These are phyloP conservation scores for Lycia hirtaria DNA, from an alignment of 2,888 invertebrate genomes.

Conservation along the genomic window DNA sequence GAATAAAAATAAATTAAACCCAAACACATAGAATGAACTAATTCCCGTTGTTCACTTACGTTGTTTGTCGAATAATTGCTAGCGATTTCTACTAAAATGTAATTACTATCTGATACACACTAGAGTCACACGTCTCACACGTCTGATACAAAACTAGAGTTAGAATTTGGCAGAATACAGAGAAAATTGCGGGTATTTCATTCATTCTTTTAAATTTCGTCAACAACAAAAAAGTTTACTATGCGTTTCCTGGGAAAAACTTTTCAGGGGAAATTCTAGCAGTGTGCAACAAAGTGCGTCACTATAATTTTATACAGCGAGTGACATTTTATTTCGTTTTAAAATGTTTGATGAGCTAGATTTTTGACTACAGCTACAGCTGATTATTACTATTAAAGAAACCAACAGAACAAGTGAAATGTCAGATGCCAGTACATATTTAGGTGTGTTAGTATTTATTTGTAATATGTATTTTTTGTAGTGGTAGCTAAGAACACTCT, in stretches of 20 bases:
- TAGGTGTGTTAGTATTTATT: no score
- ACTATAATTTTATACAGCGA: no score
- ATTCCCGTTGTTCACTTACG: slow-evolving; percentile 6
- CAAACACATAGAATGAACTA: background rate
- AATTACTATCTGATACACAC: slow-evolving; percentile 19
- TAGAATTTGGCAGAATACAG: slow-evolving; percentile 16
- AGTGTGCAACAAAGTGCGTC: no score
- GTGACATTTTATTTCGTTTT: no score
- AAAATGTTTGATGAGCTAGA: no score
- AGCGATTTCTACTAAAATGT: slow-evolving; percentile 12
- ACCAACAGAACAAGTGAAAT: no score
- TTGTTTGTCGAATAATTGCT: slow-evolving; percentile 6
- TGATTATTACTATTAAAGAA: no score
- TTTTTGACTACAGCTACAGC: no score
- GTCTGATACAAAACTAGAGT: slow-evolving; percentile 14
- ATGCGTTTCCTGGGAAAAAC: background rate
- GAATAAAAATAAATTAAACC: background rate
- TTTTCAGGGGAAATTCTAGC: no score
- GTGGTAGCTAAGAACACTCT: no score
- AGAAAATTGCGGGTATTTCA: slow-evolving; percentile 4
- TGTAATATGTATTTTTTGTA: no score
- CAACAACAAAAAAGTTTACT: background rate
- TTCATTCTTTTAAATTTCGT: background rate
- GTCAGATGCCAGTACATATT: no score
- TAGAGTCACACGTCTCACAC: slow-evolving; percentile 12